Evolutionary conservation across 2,113 vertebrate species (phyloP).

Genomic region (Trachemys scripta): DNA sequence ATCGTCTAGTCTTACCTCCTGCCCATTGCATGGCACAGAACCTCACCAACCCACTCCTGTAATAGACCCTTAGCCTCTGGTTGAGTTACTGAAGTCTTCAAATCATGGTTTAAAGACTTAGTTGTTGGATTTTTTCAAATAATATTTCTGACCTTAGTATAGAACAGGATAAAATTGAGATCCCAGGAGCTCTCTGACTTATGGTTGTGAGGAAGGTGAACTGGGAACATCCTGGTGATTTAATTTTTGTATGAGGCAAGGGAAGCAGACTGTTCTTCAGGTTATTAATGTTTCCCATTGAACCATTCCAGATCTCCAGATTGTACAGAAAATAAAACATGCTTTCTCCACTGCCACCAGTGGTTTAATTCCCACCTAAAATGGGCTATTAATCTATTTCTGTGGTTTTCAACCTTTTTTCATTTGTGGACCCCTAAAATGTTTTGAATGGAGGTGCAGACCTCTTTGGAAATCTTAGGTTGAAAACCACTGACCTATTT

Average conservation of each 20-base stretch:
- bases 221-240: neutral
- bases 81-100: neutral
- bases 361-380: neutral
- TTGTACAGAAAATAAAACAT: neutral
- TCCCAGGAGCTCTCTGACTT: too few relatives aligned
- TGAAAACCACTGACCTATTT: neutral
- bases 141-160: neutral
- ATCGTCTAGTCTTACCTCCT: neutral
- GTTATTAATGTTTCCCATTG: too few relatives aligned
- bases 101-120: neutral
- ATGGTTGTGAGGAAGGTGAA: neutral
- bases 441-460: neutral
- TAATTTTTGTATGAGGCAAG: neutral
- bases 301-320: neutral
- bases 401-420: neutral
- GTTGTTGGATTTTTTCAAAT: neutral
- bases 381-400: neutral
- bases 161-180: neutral
- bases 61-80: neutral
- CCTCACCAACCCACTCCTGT: neutral
- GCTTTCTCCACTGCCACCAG: neutral
- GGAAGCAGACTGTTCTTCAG: neutral
- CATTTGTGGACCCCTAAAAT: neutral
- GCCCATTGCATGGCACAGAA: neutral
- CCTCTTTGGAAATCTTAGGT: neutral